These are phyloP conservation scores for Festucalex cinctus DNA, from an alignment of 2,113 vertebrate genomes.

Conservation along the genomic window DNA sequence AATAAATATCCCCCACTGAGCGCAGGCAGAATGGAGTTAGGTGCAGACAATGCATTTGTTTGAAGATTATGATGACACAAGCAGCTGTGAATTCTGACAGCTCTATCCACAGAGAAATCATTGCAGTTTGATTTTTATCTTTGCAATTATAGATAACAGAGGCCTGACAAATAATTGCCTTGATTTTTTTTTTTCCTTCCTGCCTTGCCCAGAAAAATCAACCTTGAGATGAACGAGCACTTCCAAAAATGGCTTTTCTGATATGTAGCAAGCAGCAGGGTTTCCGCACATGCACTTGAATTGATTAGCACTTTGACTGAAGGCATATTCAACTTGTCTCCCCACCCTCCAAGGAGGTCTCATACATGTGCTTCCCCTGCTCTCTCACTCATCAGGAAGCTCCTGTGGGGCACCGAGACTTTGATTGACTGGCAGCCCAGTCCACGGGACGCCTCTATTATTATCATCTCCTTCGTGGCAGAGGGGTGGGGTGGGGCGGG, in stretches of 20 bases:
- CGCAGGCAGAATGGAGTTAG: slow-evolving; percentile 18
- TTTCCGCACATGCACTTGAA: slow-evolving; percentile 67
- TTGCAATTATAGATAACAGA: slow-evolving; percentile 68
- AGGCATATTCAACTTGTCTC: slow-evolving; percentile 72
- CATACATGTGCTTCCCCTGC: slow-evolving; percentile 54
- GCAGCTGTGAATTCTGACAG: slow-evolving; percentile 49
- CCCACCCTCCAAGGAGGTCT: slow-evolving; percentile 36
- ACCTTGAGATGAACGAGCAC: slow-evolving; percentile 64
- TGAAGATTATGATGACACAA: slow-evolving; percentile 62
- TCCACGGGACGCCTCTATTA: slow-evolving; percentile 72
- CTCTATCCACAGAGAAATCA: slow-evolving; percentile 66
- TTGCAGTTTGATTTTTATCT: slow-evolving; percentile 64
- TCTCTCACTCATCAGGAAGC: slow-evolving; percentile 59
- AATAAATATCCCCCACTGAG: slow-evolving; percentile 11
- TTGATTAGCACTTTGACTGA: slow-evolving; percentile 71
- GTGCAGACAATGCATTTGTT: slow-evolving; percentile 42
- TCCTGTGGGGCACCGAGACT: slow-evolving; percentile 63
- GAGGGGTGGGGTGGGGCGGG: slow-evolving; percentile 44
- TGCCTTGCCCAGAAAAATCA: slow-evolving; percentile 60
- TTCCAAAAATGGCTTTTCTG: slow-evolving; percentile 65
- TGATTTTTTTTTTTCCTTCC: slow-evolving; percentile 41
- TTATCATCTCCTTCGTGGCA: slow-evolving; percentile 67
- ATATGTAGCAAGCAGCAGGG: slow-evolving; percentile 69
- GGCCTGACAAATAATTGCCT: slow-evolving; percentile 66
- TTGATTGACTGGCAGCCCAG: slow-evolving; percentile 73